Conservation (phyloP, 2,888 invertebrate species). For the Patella caerulea region DNA sequence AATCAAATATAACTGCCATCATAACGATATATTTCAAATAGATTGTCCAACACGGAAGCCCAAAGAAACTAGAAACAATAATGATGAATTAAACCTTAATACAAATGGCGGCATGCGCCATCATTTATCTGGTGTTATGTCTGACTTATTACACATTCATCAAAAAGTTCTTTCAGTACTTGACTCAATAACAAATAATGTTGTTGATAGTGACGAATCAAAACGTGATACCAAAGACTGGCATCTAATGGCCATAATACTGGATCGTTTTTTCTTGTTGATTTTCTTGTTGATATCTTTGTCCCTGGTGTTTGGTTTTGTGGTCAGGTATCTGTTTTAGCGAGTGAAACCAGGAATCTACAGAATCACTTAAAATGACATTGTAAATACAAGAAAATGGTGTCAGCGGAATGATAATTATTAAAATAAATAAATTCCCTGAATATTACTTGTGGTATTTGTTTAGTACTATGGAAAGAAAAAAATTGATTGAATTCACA, state of each 20-base stretch:
- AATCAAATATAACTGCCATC: too few species aligned
- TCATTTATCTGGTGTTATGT: not conserved
- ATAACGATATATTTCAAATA: not conserved
- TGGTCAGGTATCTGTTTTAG: not conserved
- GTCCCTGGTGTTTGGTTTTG: not conserved
- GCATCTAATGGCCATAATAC: constrained; percentile 33
- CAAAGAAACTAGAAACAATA: not conserved
- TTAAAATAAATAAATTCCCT: too few species aligned
- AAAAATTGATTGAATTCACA: too few species aligned
- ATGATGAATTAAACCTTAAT: not conserved
- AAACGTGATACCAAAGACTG: constrained; percentile 29
- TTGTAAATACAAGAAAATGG: too few species aligned
- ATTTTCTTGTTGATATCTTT: constrained; percentile 22
- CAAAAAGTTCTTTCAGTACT: not conserved
- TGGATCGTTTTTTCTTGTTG: constrained; percentile 36
- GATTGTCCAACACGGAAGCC: not conserved
- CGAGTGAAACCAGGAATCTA: too few species aligned
- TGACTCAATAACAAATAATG: not conserved
- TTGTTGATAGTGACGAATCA: not conserved
- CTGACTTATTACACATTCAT: not conserved
- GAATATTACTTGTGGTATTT: too few species aligned
- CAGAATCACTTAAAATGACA: too few species aligned
- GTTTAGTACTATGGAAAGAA: too few species aligned
- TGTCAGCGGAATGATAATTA: too few species aligned
- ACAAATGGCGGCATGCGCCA: not conserved